Percentiles rank a stretch among this genome's conserved stretches.
These are phyloP conservation scores for Trissolcus basalis DNA, from an alignment of 1,140 invertebrate species.

Conservation along the genomic window DNA sequence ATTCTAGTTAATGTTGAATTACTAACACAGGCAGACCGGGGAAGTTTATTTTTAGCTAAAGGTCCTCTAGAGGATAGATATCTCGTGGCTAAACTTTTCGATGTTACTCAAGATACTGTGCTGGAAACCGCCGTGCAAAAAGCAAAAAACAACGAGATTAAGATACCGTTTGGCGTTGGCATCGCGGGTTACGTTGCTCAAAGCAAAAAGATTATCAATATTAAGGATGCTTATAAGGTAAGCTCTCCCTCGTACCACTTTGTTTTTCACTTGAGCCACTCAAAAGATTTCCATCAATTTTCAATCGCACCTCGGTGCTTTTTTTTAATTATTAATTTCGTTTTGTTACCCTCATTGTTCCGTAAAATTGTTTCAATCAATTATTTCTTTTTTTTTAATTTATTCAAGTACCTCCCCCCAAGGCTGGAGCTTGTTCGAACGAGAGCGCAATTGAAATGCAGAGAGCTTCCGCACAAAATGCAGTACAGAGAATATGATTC, in stretches of 20 bases:
- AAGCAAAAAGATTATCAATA: constrained; percentile 91
- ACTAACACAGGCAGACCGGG: constrained; percentile 90
- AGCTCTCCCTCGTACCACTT: constrained; percentile 45
- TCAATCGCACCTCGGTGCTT: no score
- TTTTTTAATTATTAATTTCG: no score
- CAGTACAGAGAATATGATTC: constrained; percentile 14
- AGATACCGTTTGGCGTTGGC: constrained; percentile 92
- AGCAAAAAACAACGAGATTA: constrained; percentile 86
- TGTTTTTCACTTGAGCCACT: not conserved
- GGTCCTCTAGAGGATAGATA: constrained; percentile 85
- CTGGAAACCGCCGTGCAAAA: constrained; percentile 84
- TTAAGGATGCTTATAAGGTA: constrained; percentile 92
- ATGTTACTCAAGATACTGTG: constrained; percentile 91
- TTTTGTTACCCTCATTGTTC: no score
- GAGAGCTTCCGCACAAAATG: constrained; percentile 4
- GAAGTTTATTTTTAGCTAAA: constrained; percentile 90
- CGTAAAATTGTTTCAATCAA: not conserved
- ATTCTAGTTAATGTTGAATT: constrained; percentile 93
- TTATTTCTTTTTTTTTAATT: not conserved
- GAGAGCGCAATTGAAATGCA: constrained; percentile 13
- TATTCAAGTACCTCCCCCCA: no score
- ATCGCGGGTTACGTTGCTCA: constrained; percentile 93
- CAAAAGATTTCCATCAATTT: not conserved
- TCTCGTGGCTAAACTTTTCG: constrained; percentile 92
- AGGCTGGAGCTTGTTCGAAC: constrained; percentile 16